A percentile compares a stretch with the other conserved stretches of the same genome.
These are phyloP conservation scores for Idris sp. DNA, from an alignment of 1,140 invertebrate genomes.

Conservation along the genomic window DNA sequence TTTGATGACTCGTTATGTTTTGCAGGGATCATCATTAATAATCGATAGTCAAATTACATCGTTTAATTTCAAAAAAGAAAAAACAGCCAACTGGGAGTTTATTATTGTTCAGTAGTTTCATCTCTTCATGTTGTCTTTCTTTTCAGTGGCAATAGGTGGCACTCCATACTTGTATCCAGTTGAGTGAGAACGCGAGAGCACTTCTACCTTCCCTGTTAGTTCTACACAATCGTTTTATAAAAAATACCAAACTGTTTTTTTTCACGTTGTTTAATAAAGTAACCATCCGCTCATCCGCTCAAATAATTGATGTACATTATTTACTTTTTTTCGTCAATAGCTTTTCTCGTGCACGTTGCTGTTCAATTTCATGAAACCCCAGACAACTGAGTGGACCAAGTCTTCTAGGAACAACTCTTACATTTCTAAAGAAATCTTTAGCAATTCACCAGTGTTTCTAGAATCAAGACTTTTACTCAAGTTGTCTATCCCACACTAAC, in stretches of 20 bases:
- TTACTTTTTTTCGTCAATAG: constrained; percentile 56
- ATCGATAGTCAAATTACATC: no score
- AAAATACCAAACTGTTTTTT: constrained; percentile 61
- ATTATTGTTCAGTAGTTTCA: constrained; percentile 51
- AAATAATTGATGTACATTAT: constrained; percentile 49
- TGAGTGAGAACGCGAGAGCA: constrained; percentile 69
- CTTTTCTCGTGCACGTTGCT: constrained; percentile 67
- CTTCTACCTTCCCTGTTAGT: constrained; percentile 68
- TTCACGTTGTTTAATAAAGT: constrained; percentile 63
- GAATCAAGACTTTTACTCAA: no score
- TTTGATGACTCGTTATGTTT: constrained; percentile 35
- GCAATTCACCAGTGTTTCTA: no score
- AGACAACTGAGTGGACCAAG: constrained; percentile 46
- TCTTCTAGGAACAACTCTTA: no score
- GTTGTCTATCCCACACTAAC: constrained; percentile 33
- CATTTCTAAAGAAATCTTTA: no score
- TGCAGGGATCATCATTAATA: constrained; percentile 31
- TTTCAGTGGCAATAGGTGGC: constrained; percentile 75
- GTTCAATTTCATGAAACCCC: constrained; percentile 30
- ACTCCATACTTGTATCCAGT: constrained; percentile 72
- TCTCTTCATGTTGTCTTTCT: constrained; percentile 69
- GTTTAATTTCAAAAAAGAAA: constrained; percentile 20
- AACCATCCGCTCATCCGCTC: constrained; percentile 55
- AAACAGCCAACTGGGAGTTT: not conserved
- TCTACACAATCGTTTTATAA: constrained; percentile 62